Evolutionary conservation across 2,797 vertebrate genomes (phyloP), one percentile per base, ranked within the genome.

Genomic region (Knipowitschia caucasica): DNA sequence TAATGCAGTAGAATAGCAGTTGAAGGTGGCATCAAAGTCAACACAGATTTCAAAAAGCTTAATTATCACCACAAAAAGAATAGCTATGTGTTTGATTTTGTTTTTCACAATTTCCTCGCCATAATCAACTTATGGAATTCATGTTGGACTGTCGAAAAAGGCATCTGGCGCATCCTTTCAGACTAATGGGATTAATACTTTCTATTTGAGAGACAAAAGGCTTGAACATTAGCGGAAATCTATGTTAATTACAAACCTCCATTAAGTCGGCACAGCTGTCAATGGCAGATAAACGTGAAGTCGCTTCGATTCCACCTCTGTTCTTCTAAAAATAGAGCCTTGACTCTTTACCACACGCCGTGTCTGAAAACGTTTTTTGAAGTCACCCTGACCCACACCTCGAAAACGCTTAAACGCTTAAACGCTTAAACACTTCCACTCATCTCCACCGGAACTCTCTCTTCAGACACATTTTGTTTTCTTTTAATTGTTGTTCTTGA

Each of bases 241-340:
- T 84, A 91, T 90, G 81, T 84, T 89, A 91, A 91, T 93, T 92
- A 86, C 82, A 88, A 89, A 86, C 79, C 73, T 87, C 89, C 83
- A 92, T 93, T 93, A 92, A 89, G 80, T 88, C 66, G 53, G 81
- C 74, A 86, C 90, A 92, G 90, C 89, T 94, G 92, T 89, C 89
- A 78, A 91, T 81, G 86, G 50, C 62, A 93, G 90, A 93, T 90
- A 91, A 92, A 92, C 85, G 83, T 77, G 73, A 72, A 71, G 60
- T 72, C 9, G 43, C 72, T 86, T 93, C 91, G 84, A 90, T 86
- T 84, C 73, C 81, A 77, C 59, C 56, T 26, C 50, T 64, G 68
- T 69, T 79, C 64, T 59, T 59, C 38, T 39, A 66, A 56, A 50
- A 84, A 84, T 58, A 83, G 67, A 82, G 72, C 51, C 39, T 70